These are phyloP conservation scores for Ammospiza nelsoni DNA, from an alignment of 2,113 vertebrate genomes.

Conservation along the genomic window DNA sequence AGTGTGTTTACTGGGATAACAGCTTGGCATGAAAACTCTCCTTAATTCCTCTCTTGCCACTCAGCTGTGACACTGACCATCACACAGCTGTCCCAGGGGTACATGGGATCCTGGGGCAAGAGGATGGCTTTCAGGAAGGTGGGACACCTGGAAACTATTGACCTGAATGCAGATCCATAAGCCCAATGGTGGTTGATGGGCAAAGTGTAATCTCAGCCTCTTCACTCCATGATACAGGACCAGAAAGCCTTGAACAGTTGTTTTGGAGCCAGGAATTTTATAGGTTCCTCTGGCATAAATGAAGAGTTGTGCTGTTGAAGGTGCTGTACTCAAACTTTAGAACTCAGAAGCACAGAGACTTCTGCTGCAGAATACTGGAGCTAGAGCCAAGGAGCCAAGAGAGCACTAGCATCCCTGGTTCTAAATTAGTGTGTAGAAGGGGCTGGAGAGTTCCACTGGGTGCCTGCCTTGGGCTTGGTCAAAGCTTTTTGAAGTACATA, in stretches of 20 bases:
- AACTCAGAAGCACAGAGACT: neutral
- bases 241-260: neutral
- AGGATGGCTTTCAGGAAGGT: neutral
- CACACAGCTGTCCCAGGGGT: neutral
- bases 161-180: neutral
- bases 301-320: neutral
- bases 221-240: neutral
- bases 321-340: neutral
- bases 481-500: neutral
- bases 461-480: neutral
- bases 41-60: neutral
- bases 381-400: neutral
- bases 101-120: accelerated
- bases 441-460: neutral
- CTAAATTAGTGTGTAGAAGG: neutral
- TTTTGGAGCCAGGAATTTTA: neutral
- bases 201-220: neutral
- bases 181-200: neutral
- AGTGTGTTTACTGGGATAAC: accelerated
- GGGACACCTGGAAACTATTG: neutral
- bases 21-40: neutral
- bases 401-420: neutral
- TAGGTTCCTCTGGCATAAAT: neutral
- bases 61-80: neutral
- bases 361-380: neutral